Evolutionary conservation across 2,888 invertebrate genomes (phyloP), one percentile per base, ranked within the genome.

Genomic region (Tubiluchus corallicola): DNA sequence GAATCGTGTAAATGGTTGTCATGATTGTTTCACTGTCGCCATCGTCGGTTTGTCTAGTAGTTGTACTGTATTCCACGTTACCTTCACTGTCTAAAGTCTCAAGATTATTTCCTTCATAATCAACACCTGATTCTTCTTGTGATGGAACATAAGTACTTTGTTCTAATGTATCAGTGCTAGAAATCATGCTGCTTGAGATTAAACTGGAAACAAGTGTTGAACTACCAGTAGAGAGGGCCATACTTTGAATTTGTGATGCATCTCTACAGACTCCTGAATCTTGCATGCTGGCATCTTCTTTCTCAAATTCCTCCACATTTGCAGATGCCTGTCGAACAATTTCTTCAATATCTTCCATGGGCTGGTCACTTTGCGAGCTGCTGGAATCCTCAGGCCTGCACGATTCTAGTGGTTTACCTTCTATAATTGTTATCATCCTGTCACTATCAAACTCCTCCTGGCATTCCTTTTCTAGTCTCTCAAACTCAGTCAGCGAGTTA

Each of bases 1-100:
- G n/a, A 9, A 29, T n/a, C 29, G 9, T 29, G 29, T 29, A 29
- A 9, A n/a, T 29, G 9, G 29, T 29, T n/a, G 29, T 29, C 29
- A 29, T 9, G n/a, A 29, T 29, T n/a, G 29, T 29, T n/a, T 29
- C 29, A n/a, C n/a, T n/a, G 29, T 29, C 29, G 29, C 29, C 29
- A 9, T 29, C 29, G 9, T 29, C 29, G 9, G 29, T 29, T n/a
- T 9, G 9, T n/a, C 9, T 29, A 9, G n/a, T 29, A 9, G 29
- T 29, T n/a, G 9, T 29, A n/a, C 29, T n/a, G 29, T 29, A 29
- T n/a, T 29, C 29, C 29, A 9, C 29, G 29, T 29, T 9, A 29
- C 29, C 29, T n/a, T 29, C 29, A 9, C n/a, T n/a, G 9, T 29
- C 29, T n/a, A 9, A 9, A 9, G 9, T n/a, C 29, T 29, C 29